phyloP scores from a whole-genome alignment of 2,888 invertebrate species.

The Ormyrus thymus region DNA sequence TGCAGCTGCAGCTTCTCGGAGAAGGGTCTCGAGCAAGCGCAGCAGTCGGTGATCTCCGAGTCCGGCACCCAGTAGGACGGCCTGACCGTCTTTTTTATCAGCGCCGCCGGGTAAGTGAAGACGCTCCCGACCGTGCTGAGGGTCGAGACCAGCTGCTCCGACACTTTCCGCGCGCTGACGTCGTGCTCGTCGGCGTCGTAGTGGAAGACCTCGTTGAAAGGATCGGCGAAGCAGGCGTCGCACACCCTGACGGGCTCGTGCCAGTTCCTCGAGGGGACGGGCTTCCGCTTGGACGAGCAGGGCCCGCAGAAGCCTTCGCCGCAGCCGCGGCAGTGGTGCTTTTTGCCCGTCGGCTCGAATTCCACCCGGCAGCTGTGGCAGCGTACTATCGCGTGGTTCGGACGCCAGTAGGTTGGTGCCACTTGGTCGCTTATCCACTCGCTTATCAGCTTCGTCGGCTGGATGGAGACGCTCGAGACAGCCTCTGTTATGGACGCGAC shows the following conservation, averaged over 20 bases:
- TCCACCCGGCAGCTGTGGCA: constrained; percentile 81
- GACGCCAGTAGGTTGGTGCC: constrained; percentile 88
- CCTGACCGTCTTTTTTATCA: constrained; percentile 85
- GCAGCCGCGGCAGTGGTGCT: constrained; percentile 87
- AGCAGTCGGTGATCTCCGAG: constrained; percentile 81
- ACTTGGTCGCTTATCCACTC: constrained; percentile 87
- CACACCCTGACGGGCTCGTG: constrained; percentile 84
- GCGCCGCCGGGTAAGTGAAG: constrained; percentile 81
- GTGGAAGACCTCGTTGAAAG: constrained; percentile 57
- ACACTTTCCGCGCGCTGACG: constrained; percentile 79
- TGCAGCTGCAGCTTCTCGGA: constrained; percentile 68
- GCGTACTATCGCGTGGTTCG: constrained; percentile 83
- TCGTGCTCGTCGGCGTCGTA: constrained; percentile 69
- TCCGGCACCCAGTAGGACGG: constrained; percentile 90
- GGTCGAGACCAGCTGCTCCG: constrained; percentile 85
- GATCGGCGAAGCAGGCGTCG: constrained; percentile 78
- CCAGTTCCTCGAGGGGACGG: constrained; percentile 86
- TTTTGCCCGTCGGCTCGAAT: constrained; percentile 78
- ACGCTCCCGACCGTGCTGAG: constrained; percentile 83
- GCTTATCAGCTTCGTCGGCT: constrained; percentile 81
- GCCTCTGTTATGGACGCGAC: constrained; percentile 80
- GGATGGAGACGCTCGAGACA: constrained; percentile 81
- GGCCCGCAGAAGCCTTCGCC: constrained; percentile 87
- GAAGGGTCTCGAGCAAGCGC: constrained; percentile 80
- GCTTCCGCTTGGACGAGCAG: constrained; percentile 81